Conservation (phyloP, 2,888 invertebrate genomes). For the Horisme vitalbata region DNA sequence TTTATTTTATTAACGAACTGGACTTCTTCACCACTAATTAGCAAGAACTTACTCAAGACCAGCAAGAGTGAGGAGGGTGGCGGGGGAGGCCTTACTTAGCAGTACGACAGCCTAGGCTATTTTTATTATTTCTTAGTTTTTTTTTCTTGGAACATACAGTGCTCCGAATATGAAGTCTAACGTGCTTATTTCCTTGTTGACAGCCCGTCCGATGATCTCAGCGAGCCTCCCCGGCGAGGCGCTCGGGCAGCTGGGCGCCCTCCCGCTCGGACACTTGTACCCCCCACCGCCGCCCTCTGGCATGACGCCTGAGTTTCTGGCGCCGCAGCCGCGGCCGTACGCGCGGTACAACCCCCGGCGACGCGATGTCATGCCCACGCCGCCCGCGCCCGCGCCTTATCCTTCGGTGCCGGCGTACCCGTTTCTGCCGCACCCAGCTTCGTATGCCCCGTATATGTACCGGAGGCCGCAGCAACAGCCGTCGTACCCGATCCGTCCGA, state of each 20-base stretch:
- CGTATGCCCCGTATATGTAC: constrained; percentile 70
- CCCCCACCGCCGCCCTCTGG: constrained; percentile 74
- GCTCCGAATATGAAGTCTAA: constrained; percentile 3
- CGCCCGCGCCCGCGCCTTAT: constrained; percentile 62
- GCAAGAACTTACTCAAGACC: too few species aligned
- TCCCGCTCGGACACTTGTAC: constrained; percentile 83
- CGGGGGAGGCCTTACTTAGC: too few species aligned
- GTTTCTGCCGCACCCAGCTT: constrained; percentile 72
- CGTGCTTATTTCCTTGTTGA: constrained; percentile 8
- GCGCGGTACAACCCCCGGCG: constrained; percentile 76
- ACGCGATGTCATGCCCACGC: constrained; percentile 62
- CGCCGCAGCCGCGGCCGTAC: constrained; percentile 85
- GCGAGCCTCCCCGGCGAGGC: constrained; percentile 86
- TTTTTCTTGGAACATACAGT: neutral
- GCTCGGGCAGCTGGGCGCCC: constrained; percentile 80
- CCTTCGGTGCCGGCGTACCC: constrained; percentile 67
- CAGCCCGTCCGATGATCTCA: constrained; percentile 86
- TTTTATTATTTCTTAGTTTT: too few species aligned
- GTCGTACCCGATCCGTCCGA: constrained; percentile 65
- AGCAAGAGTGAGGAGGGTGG: too few species aligned
- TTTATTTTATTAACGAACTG: too few species aligned
- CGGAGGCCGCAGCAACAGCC: constrained; percentile 63
- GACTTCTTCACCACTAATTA: too few species aligned
- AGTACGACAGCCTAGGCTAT: too few species aligned
- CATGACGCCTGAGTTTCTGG: constrained; percentile 84